These are phyloP conservation scores for Philaethria dido DNA, from an alignment of 2,888 invertebrate species.

Conservation along the genomic window DNA sequence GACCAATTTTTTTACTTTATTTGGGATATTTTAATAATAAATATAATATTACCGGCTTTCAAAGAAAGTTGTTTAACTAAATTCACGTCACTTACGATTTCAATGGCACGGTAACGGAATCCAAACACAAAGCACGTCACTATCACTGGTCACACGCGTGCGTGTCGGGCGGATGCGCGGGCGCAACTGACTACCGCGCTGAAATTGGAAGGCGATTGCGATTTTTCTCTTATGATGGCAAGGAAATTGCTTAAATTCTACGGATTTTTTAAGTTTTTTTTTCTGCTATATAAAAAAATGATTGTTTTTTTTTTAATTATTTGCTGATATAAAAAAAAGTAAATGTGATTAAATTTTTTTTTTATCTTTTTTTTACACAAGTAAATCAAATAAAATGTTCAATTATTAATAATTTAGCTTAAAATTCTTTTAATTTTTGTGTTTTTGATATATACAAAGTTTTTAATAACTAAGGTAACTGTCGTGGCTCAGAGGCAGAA, in stretches of 20 bases:
- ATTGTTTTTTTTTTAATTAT: not conserved
- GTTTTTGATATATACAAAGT: no score
- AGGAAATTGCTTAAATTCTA: constrained; percentile 32
- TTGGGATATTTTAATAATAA: constrained; percentile 1
- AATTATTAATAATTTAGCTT: no score
- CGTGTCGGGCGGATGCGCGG: constrained; percentile 57
- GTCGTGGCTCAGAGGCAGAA: no score
- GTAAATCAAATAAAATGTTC: no score
- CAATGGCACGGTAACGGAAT: constrained; percentile 69
- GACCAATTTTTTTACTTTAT: not conserved
- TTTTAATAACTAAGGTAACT: no score
- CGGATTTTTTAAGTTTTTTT: constrained; percentile 9
- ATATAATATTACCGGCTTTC: constrained; percentile 8
- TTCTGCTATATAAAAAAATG: not conserved
- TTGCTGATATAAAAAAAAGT: no score
- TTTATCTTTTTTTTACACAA: no score
- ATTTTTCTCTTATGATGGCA: constrained; percentile 43
- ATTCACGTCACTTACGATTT: constrained; percentile 63
- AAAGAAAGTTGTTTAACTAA: constrained; percentile 28
- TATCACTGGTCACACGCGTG: constrained; percentile 66
- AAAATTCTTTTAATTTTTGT: no score
- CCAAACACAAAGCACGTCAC: constrained; percentile 82
- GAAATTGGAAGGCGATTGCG: constrained; percentile 42
- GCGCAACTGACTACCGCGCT: constrained; percentile 57
- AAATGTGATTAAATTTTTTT: no score